phyloP scores from a whole-genome alignment of 1,140 invertebrate species.

The Eubasilissa regina region DNA sequence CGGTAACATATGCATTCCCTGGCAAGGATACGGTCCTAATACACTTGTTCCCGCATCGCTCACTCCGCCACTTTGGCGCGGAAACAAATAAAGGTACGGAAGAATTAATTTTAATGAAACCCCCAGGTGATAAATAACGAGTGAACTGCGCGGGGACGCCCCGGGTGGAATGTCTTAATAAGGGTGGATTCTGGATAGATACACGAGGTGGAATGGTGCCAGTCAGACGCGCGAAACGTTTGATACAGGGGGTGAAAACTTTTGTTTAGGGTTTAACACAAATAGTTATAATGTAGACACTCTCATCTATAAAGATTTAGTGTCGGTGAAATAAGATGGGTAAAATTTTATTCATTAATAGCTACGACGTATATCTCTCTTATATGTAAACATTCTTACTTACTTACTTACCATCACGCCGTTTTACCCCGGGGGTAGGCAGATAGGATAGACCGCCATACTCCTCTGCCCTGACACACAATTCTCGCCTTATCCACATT shows the following conservation, averaged over 20 bases:
- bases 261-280: too few relatives aligned
- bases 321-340: too few relatives aligned
- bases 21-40: neutral
- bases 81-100: conserved; percentile 57
- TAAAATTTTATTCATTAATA: too few relatives aligned
- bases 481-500: too few relatives aligned
- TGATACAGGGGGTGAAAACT: neutral
- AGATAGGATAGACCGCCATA: too few relatives aligned
- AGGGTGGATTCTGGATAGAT: conserved; percentile 6
- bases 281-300: too few relatives aligned
- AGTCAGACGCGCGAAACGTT: neutral
- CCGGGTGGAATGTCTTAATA: conserved; percentile 54
- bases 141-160: conserved; percentile 34
- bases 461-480: too few relatives aligned
- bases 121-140: conserved; percentile 51
- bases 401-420: too few relatives aligned
- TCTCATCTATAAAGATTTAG: too few relatives aligned
- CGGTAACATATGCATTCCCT: conserved; percentile 4
- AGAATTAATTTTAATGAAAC: conserved; percentile 58
- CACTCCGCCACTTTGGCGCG: conserved; percentile 19
- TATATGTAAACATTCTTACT: too few relatives aligned
- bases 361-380: too few relatives aligned
- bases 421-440: too few relatives aligned
- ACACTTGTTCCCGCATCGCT: conserved; percentile 32
- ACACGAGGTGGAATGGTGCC: neutral